Evolutionary conservation across 2,797 vertebrate genomes (phyloP), one percentile per base, ranked within the genome.

Genomic region (Lepilemur ruficaudatus): DNA sequence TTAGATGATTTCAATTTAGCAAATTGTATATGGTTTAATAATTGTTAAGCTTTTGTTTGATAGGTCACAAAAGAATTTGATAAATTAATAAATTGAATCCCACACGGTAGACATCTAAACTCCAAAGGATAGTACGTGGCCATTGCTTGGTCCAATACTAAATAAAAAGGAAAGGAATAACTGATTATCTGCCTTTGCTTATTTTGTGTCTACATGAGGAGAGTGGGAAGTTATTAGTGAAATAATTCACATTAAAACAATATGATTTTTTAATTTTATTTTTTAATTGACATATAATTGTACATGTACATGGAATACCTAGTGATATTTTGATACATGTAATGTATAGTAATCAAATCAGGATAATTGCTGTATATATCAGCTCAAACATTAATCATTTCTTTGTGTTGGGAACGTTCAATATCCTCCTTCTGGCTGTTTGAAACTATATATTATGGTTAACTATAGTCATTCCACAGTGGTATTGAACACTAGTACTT

Each of bases 11-110:
- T 88, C 46, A 61, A 1, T 83, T 93, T 61, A 88, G 41, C 61
- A 95, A 92, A 87, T 70, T 90, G 4, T 85, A 72, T 91, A 30
- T 20, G 67, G 48, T 78, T 95, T 93, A 69, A 79, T 89, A 85
- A 52, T 80, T 86, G 52, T 91, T 92, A 91, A 70, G 22, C 70
- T 94, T 83, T 93, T 86, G 5, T 75, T 95, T 93, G 72, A 67
- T 28, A 89, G 63, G 25, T 83, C 46, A 83, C 46, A 20, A 61
- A 61, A 67, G 18, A 93, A 83, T 83, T 91, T 59, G 70, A 43
- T 86, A 73, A 87, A 63, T 13, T 43, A 84, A 85, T 85, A 43
- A 63, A 17, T 61, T 63, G 38, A 82, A 65, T 86, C 25, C 38
- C 10, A 28, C 78, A 48, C 75, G 91, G 50, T 59, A 32, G 5